Evolutionary conservation across 2,113 vertebrate species (phyloP), one percentile per base, ranked within the genome.

Genomic region (Tichodroma muraria): DNA sequence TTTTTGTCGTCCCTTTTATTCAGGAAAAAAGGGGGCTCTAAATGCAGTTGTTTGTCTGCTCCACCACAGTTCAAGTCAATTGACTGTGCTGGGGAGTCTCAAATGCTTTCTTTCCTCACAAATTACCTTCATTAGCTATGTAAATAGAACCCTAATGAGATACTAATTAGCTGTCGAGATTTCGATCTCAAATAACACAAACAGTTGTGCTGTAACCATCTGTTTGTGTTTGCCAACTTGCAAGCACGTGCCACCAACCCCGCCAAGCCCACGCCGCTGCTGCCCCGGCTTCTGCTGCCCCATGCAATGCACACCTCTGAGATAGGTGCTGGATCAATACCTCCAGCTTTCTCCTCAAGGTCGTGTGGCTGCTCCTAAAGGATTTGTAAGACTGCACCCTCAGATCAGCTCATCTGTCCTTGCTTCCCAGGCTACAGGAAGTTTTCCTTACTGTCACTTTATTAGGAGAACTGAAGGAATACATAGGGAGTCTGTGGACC

Each of bases 121-220:
- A 89, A 95, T 85, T 73, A 91, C 61, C 82, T 69, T 85, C 27
- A 93, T 91, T 95, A 89, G 63, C 85, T 89, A 75, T 59, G 68
- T 85, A 96, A 94, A 92, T 71, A 90, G 80, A 91, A 88, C 6
- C 22, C 22, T 91, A 84, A 96, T 70, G 80, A 93, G 89, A 89
- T 72, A 65, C 82, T 91, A 95, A 94, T 93, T 91, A 79, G 45
- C 72, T 81, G 71, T 93, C 72, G 82, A 96, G 94, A 95, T 94
- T 92, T 89, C 56, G 33, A 90, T 89, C 91, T 94, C 93, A 56
- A 96, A 64, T 69, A 82, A 53, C 52, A 69, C 28, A 50, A 88
- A 45, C 35, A 71, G 56, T 64, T 89, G 64, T 79, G 86, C 84
- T 56, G 76, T 56, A 82, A 88, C 17, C 25, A 31, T 27, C 33